phyloP scores from a whole-genome alignment of 2,797 vertebrate genomes.

The Zenarchopterus dispar region DNA sequence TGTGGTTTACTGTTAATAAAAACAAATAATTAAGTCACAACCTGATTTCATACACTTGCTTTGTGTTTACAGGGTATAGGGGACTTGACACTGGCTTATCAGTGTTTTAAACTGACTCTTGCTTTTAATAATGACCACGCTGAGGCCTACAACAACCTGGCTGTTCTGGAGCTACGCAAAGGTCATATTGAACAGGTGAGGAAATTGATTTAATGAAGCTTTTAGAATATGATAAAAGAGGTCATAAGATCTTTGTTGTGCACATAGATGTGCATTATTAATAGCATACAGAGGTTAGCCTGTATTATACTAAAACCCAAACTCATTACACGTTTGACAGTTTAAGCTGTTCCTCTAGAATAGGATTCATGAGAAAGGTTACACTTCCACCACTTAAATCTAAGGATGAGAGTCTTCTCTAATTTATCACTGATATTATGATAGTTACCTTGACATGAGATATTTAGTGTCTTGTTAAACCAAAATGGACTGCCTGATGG shows the following conservation, averaged over 20 bases:
- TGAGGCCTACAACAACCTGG: slow-evolving; percentile 97
- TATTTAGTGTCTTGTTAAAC: slow-evolving; percentile 3
- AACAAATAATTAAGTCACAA: slow-evolving; percentile 7
- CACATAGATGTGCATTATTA: neutral
- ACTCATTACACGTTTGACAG: neutral
- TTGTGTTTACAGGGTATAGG: slow-evolving; percentile 87
- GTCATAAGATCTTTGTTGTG: slow-evolving; percentile 1
- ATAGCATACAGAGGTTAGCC: neutral
- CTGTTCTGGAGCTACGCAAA: slow-evolving; percentile 92
- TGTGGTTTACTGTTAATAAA: slow-evolving; percentile 2
- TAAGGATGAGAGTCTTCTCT: neutral
- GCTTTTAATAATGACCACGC: slow-evolving; percentile 92
- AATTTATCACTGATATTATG: slow-evolving; percentile 2
- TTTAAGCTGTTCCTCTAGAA: slow-evolving; percentile 1
- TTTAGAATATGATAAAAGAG: slow-evolving; percentile 7
- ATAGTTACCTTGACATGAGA: slow-evolving; percentile 3
- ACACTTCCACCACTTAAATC: slow-evolving; percentile 3
- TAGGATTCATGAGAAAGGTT: neutral
- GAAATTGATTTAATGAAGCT: neutral
- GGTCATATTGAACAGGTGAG: slow-evolving; percentile 92
- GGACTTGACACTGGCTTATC: slow-evolving; percentile 90
- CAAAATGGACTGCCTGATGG: neutral
- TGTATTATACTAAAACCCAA: neutral
- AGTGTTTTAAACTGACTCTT: slow-evolving; percentile 93
- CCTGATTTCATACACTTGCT: slow-evolving; percentile 9